Percentiles rank a stretch among this genome's conserved stretches.
Evolutionary conservation across 2,797 vertebrate genomes (phyloP).

Genomic region (Diceros bicornis): DNA sequence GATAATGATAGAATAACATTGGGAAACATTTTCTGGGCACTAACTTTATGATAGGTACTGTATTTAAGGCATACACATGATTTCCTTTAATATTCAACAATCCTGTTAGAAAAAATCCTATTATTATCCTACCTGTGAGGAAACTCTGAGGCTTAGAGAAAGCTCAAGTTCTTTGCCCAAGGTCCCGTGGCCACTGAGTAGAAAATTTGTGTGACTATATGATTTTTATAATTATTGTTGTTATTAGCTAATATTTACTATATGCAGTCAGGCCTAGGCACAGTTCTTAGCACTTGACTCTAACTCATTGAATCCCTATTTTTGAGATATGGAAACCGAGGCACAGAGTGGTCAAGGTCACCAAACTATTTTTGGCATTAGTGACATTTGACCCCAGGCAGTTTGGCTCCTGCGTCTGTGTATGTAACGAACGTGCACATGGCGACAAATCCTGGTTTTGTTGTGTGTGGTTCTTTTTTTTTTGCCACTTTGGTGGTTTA

Average conservation of each 20-base stretch:
- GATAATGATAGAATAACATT: background rate
- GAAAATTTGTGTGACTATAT: background rate
- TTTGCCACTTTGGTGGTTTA: background rate
- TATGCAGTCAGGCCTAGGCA: background rate
- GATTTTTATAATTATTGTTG: background rate
- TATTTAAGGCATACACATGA: background rate
- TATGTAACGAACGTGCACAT: fast-evolving
- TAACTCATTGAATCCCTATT: background rate
- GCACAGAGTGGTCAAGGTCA: background rate
- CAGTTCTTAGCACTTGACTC: background rate
- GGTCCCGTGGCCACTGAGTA: background rate
- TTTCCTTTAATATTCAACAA: background rate
- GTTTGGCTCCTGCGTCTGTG: background rate
- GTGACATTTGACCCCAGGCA: background rate
- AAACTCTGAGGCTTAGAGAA: background rate
- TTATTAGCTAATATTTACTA: background rate
- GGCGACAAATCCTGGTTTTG: background rate
- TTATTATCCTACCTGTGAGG: background rate
- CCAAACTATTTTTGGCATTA: background rate
- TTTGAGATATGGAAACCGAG: background rate
- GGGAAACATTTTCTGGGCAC: background rate
- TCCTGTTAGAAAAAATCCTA: background rate
- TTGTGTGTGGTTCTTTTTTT: too few species aligned
- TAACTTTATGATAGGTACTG: background rate
- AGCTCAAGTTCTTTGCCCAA: background rate